Evolutionary conservation across 2,113 vertebrate genomes (phyloP).

Genomic region (Chaetorhynchus papuensis): DNA sequence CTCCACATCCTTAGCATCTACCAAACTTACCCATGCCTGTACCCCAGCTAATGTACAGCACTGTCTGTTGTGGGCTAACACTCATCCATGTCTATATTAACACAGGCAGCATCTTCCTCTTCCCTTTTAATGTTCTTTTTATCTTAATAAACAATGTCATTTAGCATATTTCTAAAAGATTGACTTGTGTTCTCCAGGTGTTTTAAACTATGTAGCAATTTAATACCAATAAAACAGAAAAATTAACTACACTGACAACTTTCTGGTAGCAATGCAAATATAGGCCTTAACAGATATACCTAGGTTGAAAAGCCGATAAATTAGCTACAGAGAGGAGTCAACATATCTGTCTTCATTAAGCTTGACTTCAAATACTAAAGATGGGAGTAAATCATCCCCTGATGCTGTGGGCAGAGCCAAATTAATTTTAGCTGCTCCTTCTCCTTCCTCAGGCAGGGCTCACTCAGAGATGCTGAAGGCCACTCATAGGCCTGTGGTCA

Average conservation of each 20-base stretch:
- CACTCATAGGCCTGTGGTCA: rapidly evolving
- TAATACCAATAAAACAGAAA: not conserved
- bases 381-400: not conserved
- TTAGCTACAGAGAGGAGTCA: conserved; percentile 8
- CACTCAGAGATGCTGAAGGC: not conserved
- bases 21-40: rapidly evolving
- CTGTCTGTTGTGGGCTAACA: rapidly evolving
- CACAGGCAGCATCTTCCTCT: not conserved
- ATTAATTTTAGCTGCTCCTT: not conserved
- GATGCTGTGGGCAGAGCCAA: not conserved
- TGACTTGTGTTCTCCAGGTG: not conserved
- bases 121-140: not conserved
- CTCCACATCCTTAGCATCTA: rapidly evolving
- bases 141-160: not conserved
- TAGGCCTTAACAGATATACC: not conserved
- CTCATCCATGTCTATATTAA: not conserved
- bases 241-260: not conserved
- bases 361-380: conserved; percentile 18
- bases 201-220: not conserved
- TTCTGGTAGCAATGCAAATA: not conserved
- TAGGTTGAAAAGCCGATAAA: not conserved
- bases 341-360: conserved; percentile 12
- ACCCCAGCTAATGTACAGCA: not conserved
- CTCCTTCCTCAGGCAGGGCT: not conserved
- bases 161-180: not conserved